These are phyloP conservation scores for Poeciliopsis prolifica DNA, from an alignment of 2,113 vertebrate genomes.

Conservation along the genomic window DNA sequence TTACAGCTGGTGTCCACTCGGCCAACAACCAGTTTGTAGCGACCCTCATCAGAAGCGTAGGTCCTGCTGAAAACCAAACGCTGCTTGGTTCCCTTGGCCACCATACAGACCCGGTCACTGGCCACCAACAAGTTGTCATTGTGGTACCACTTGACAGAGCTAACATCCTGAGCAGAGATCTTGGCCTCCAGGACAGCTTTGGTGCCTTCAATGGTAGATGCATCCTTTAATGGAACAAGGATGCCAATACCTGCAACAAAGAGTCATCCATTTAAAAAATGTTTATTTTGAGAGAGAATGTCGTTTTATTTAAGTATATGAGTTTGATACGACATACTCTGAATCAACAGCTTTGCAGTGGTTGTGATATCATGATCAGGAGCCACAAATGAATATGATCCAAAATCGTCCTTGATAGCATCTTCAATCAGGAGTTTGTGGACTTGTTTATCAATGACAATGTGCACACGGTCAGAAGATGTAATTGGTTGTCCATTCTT, in stretches of 20 bases:
- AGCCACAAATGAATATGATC: conserved; percentile 88
- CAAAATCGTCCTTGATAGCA: conserved; percentile 87
- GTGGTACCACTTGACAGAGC: conserved; percentile 93
- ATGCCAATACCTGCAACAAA: conserved; percentile 86
- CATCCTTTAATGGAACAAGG: conserved; percentile 88
- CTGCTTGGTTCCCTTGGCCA: conserved; percentile 95
- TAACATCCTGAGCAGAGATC: conserved; percentile 92
- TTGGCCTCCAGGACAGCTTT: conserved; percentile 95
- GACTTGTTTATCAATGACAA: conserved; percentile 90
- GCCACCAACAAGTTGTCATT: conserved; percentile 84
- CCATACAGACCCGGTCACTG: conserved; percentile 87
- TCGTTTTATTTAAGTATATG: not conserved
- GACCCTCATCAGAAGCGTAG: conserved; percentile 90
- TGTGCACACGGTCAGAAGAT: conserved; percentile 87
- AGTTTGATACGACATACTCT: conserved; percentile 81
- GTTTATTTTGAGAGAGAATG: not conserved
- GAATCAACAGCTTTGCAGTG: conserved; percentile 84
- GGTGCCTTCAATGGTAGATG: conserved; percentile 89
- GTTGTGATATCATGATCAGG: conserved; percentile 88
- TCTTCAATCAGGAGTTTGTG: conserved; percentile 96
- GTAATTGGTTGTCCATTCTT: conserved; percentile 86
- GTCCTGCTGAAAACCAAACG: conserved; percentile 89
- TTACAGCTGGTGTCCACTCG: conserved; percentile 89
- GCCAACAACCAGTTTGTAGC: conserved; percentile 88
- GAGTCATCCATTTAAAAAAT: not conserved